Percentiles rank a stretch among this genome's conserved stretches.
Conservation (phyloP, 2,113 vertebrate species). For the Carollia perspicillata region DNA sequence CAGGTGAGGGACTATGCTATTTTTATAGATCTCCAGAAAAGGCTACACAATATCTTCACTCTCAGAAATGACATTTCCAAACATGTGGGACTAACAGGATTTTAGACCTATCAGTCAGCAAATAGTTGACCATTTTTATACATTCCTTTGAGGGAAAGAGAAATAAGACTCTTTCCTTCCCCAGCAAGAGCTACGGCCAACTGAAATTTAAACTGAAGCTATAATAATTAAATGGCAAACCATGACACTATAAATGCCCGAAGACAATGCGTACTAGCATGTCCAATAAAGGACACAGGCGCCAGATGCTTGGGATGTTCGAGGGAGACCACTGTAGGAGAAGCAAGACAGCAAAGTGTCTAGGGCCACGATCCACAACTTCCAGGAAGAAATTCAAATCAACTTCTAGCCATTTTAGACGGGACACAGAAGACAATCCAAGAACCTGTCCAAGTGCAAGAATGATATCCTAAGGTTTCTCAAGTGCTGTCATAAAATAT, state of each 20-base stretch:
- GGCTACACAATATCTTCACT: constrained; percentile 13
- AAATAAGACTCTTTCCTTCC: not conserved
- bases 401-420: not conserved
- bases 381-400: not conserved
- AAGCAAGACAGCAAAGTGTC: not conserved
- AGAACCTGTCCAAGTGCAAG: not conserved
- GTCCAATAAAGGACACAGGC: not conserved
- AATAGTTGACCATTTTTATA: not conserved
- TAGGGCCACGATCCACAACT: not conserved
- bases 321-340: not conserved
- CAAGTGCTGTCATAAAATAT: not conserved
- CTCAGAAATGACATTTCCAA: constrained; percentile 59
- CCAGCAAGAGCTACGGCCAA: not conserved
- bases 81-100: constrained; percentile 37
- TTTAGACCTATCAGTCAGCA: constrained; percentile 54
- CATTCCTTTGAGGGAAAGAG: not conserved
- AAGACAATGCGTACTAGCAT: not conserved
- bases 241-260: not conserved
- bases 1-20: not conserved
- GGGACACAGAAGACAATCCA: not conserved
- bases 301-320: not conserved
- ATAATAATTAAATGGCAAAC: constrained; percentile 16
- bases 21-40: constrained; percentile 50
- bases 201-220: not conserved
- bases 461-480: not conserved